Percentiles rank a stretch among this genome's conserved stretches.
phyloP scores from a whole-genome alignment of 2,797 vertebrate genomes.

The Argya squamiceps region DNA sequence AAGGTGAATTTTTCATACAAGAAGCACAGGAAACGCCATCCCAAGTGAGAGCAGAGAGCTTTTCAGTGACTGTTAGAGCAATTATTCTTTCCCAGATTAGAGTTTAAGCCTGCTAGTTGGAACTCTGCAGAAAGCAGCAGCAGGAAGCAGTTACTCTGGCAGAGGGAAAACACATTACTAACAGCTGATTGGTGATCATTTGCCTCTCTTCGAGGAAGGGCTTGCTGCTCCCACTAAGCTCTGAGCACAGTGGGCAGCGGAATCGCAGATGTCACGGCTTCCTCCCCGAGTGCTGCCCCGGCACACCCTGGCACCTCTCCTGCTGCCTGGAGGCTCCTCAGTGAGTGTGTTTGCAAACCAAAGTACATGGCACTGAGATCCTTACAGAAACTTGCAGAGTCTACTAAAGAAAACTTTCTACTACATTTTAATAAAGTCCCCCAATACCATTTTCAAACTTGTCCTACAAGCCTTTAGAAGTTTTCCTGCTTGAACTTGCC shows the following conservation, averaged over 20 bases:
- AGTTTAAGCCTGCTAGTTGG: constrained; percentile 10
- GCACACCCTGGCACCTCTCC: neutral
- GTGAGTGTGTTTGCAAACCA: neutral
- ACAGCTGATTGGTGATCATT: neutral
- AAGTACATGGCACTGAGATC: neutral
- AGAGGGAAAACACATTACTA: neutral
- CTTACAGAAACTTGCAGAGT: neutral
- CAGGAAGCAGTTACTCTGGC: constrained; percentile 23
- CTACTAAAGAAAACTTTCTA: neutral
- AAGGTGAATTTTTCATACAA: neutral
- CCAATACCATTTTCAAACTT: neutral
- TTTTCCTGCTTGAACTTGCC: neutral
- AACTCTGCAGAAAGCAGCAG: constrained; percentile 38
- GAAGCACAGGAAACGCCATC: neutral
- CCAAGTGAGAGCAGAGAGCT: neutral
- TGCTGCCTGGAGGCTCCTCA: neutral
- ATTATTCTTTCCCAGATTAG: constrained; percentile 2
- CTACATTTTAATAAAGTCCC: neutral
- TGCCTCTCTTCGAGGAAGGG: neutral
- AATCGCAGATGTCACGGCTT: neutral
- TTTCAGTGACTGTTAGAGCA: neutral
- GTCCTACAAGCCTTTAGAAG: neutral
- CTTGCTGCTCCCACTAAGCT: neutral
- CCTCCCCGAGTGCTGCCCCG: neutral
- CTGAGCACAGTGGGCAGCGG: neutral